Conservation (phyloP, 2,797 vertebrate species). For the Amblyraja radiata region DNA sequence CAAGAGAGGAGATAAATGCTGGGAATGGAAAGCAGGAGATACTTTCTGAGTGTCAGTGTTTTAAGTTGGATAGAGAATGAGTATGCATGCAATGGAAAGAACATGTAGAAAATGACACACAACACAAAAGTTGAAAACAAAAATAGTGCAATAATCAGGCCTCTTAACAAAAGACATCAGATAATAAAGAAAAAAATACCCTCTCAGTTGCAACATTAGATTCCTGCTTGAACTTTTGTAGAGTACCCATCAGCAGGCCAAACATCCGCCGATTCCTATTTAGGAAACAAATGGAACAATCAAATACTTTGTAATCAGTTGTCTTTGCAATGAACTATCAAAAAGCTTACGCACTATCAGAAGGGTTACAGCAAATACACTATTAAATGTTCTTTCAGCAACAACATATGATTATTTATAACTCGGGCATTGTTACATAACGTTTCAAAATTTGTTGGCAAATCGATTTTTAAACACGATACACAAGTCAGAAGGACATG, state of each 20-base stretch:
- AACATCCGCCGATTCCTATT: slow-evolving; percentile 98
- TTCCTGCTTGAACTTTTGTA: slow-evolving; percentile 98
- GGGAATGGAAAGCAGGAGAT: not conserved
- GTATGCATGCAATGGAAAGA: not conserved
- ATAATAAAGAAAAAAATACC: slow-evolving; percentile 57
- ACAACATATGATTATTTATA: not conserved
- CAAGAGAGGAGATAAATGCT: not conserved
- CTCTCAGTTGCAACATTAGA: slow-evolving; percentile 86
- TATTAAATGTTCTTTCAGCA: not conserved
- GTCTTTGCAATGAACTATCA: not conserved
- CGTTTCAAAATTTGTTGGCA: not conserved
- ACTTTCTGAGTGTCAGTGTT: not conserved
- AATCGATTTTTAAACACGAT: not conserved
- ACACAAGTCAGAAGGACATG: not conserved
- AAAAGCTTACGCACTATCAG: too few relatives aligned
- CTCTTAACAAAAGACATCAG: not conserved
- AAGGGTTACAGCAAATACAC: not conserved
- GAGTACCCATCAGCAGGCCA: slow-evolving; percentile 97
- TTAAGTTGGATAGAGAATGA: not conserved
- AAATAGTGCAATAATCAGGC: not conserved
- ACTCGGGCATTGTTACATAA: not conserved
- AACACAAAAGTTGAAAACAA: not conserved
- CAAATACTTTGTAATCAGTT: not conserved
- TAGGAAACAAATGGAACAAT: slow-evolving; percentile 40
- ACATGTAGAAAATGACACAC: not conserved